Conservation (phyloP, 2,797 vertebrate genomes). For the Monodelphis domestica region DNA sequence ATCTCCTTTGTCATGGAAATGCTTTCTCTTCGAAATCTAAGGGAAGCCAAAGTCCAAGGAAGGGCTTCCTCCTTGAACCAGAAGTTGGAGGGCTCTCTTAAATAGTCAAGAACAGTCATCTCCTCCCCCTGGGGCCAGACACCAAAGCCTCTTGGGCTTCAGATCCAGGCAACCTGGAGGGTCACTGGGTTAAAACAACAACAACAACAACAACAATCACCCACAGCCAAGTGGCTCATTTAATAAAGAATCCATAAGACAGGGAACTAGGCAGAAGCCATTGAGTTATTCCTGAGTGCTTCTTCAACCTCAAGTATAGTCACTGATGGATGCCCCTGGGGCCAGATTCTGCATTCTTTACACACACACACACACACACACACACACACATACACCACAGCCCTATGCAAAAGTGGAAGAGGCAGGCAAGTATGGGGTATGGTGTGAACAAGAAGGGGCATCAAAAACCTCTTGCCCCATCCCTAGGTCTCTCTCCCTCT, state of each 20-base stretch:
- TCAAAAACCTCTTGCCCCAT: neutral
- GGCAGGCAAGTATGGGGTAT: neutral
- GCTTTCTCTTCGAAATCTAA: conserved; percentile 20
- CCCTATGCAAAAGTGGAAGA: neutral
- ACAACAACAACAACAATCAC: too few relatives aligned
- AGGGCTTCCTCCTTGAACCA: conserved; percentile 23
- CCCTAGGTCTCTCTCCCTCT: neutral
- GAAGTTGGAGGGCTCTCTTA: conserved; percentile 9
- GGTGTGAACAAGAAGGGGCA: neutral
- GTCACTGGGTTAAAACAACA: neutral
- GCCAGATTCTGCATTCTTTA: neutral
- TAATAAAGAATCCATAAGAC: neutral
- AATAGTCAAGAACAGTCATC: neutral
- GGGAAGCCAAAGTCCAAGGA: conserved; percentile 12
- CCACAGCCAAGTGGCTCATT: neutral
- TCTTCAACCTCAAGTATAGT: neutral
- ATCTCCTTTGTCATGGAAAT: conserved; percentile 53
- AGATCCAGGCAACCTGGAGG: neutral
- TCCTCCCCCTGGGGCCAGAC: neutral
- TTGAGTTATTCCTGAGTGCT: neutral
- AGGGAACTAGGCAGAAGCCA: neutral
- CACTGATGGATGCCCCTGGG: neutral
- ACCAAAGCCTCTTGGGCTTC: conserved; percentile 36
- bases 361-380: neutral
- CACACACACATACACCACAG: neutral